phyloP scores from a whole-genome alignment of 2,113 vertebrate species.

The Heteronetta atricapilla region DNA sequence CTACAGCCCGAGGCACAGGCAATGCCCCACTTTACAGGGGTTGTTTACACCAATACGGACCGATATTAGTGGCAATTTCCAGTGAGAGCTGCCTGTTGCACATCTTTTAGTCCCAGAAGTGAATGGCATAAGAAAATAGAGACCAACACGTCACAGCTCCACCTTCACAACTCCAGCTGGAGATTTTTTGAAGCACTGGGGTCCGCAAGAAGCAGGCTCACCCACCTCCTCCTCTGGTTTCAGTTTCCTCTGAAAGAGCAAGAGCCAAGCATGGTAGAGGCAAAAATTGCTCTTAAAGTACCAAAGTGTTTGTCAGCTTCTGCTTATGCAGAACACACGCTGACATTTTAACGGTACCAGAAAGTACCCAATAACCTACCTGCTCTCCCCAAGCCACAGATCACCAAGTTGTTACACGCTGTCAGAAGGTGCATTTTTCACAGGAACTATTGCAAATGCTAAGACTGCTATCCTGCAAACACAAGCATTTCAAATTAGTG shows the following conservation, averaged over 20 bases:
- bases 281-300: background rate
- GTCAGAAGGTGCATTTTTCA: background rate
- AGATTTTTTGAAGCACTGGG: fast-evolving
- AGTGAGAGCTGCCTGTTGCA: background rate
- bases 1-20: background rate
- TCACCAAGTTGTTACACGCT: background rate
- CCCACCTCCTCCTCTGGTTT: background rate
- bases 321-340: background rate
- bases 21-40: background rate
- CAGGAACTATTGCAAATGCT: background rate
- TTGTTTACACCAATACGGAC: background rate
- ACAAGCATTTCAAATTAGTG: background rate
- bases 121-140: background rate
- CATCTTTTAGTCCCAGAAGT: background rate
- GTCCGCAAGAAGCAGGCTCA: background rate
- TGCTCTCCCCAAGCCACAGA: background rate
- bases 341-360: background rate
- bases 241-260: background rate
- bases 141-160: background rate
- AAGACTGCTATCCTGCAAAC: background rate
- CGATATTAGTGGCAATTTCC: background rate
- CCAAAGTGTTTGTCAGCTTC: background rate
- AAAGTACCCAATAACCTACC: background rate
- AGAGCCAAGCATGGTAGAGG: background rate
- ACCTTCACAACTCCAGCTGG: fast-evolving